Evolutionary conservation across 2,888 invertebrate species (phyloP).

Genomic region (Neoitamus cyanurus): DNA sequence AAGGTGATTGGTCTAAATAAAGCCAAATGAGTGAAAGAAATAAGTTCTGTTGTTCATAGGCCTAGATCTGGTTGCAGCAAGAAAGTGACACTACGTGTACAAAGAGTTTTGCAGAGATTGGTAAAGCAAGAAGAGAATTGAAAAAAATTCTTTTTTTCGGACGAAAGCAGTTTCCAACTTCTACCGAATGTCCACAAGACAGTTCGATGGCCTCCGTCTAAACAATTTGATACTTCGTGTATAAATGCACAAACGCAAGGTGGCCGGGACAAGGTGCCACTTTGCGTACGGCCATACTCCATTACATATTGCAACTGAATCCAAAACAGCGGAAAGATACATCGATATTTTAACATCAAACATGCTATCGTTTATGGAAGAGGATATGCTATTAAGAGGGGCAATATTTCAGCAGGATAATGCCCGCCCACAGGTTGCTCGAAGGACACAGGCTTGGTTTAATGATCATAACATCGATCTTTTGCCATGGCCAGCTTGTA

Average conservation of each 20-base stretch:
- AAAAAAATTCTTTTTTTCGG: not conserved
- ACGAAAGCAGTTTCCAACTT: not conserved
- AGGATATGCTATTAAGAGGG: not conserved
- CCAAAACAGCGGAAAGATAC: not conserved
- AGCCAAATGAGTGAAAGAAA: no score
- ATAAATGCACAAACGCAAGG: not conserved
- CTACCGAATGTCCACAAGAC: not conserved
- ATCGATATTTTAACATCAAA: not conserved
- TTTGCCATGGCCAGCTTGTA: no score
- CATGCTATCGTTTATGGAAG: conserved; percentile 3
- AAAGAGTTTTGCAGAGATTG: not conserved
- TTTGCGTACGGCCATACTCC: not conserved
- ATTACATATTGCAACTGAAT: conserved; percentile 16
- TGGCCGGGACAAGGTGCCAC: not conserved
- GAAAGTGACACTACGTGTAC: not conserved
- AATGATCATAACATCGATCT: no score
- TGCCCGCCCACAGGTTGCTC: no score
- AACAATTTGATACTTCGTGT: not conserved
- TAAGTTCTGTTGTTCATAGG: not conserved
- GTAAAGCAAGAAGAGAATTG: not conserved
- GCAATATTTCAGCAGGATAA: no score
- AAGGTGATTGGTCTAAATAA: no score
- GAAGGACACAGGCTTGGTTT: no score
- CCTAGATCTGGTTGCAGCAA: not conserved
- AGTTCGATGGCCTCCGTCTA: not conserved